Conservation (phyloP, 2,797 vertebrate genomes). For the Buceros bicornis region DNA sequence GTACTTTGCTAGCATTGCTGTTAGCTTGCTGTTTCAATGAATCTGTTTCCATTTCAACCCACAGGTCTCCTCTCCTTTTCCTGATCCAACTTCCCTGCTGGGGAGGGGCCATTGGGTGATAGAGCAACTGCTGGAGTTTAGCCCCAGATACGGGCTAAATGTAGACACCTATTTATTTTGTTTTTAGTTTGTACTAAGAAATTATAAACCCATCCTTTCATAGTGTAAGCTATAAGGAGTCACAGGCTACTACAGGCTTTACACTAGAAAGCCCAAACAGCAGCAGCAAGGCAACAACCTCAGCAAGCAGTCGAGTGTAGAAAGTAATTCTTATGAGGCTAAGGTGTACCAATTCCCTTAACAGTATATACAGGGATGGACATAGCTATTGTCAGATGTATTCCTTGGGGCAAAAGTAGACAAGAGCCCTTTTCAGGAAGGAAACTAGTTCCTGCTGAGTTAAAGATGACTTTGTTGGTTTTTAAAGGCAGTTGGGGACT, state of each 20-base stretch:
- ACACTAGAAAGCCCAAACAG: neutral
- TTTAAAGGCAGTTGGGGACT: neutral
- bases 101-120: too few relatives aligned
- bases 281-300: neutral
- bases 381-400: fast-evolving
- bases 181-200: neutral
- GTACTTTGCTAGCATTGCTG: too few relatives aligned
- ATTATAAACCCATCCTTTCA: neutral
- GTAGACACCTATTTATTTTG: neutral
- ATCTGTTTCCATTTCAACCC: too few relatives aligned
- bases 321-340: neutral
- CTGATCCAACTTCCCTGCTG: too few relatives aligned
- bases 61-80: too few relatives aligned
- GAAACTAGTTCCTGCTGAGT: neutral
- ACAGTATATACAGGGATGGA: neutral
- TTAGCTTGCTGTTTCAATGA: too few relatives aligned
- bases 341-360: neutral
- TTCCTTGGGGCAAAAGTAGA: neutral
- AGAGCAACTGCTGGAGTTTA: too few relatives aligned
- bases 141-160: too few relatives aligned
- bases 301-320: neutral
- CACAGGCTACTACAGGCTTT: neutral
- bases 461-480: neutral
- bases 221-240: neutral
- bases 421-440: neutral